These are phyloP conservation scores for Mormyrops attenuatus DNA, from an alignment of 2,797 vertebrate genomes.

Conservation along the genomic window DNA sequence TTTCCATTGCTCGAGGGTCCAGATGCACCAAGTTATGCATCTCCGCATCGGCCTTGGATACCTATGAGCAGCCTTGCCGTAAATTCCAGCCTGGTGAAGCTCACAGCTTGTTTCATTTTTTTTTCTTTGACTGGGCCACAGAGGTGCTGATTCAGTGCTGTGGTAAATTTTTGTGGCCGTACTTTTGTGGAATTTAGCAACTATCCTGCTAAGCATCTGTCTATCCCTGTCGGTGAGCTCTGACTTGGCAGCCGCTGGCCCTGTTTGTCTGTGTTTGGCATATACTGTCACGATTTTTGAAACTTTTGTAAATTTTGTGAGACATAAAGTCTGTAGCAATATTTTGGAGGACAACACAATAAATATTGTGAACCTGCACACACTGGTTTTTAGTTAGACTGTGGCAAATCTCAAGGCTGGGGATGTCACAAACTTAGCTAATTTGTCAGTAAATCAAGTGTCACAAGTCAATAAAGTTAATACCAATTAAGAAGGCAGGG, in stretches of 20 bases:
- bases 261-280: background rate
- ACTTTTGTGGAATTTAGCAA: background rate
- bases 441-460: conserved; percentile 3
- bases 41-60: background rate
- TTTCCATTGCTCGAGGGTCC: background rate
- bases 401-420: background rate
- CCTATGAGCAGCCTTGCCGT: background rate
- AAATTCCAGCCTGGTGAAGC: background rate
- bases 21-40: background rate
- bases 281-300: background rate
- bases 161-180: background rate
- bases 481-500: conserved; percentile 3
- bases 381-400: background rate
- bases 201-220: background rate
- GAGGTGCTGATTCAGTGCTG: background rate
- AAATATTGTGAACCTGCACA: background rate
- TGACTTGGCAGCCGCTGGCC: background rate
- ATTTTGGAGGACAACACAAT: background rate
- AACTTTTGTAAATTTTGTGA: background rate
- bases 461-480: conserved; percentile 2
- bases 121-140: background rate
- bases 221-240: background rate
- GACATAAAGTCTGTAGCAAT: background rate
- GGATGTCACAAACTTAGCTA: background rate
- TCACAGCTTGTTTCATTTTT: background rate